A percentile compares a stretch with the other conserved stretches of the same genome.
Conservation (phyloP, 2,888 invertebrate genomes). For the Parthenolecanium corni region DNA sequence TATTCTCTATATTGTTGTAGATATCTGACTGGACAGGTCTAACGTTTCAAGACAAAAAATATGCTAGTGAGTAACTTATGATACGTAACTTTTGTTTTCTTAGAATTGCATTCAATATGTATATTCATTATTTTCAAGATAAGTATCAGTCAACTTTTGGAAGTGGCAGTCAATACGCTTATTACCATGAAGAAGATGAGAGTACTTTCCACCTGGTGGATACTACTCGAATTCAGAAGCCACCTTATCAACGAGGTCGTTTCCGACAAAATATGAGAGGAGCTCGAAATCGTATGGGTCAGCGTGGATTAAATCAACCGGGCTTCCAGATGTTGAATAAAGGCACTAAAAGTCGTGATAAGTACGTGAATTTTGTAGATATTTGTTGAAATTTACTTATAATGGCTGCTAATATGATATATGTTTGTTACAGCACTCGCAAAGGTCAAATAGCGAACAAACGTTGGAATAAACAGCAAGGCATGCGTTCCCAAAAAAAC, state of each 20-base stretch:
- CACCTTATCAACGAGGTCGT: conserved; percentile 84
- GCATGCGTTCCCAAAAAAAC: conserved; percentile 47
- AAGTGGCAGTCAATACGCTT: conserved; percentile 92
- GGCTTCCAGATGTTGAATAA: conserved; percentile 75
- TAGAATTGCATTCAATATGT: too few species aligned
- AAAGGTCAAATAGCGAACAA: conserved; percentile 51
- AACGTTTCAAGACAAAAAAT: conserved; percentile 83
- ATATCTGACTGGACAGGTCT: conserved; percentile 95
- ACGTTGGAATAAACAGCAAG: conserved; percentile 71
- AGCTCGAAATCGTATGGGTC: conserved; percentile 52
- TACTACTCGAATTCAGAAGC: conserved; percentile 76
- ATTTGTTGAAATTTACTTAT: not conserved
- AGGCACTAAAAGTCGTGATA: conserved; percentile 51
- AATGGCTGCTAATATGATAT: not conserved
- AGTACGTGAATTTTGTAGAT: conserved; percentile 30
- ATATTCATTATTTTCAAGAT: conserved; percentile 42
- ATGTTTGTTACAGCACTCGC: conserved; percentile 46
- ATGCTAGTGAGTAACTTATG: conserved; percentile 56
- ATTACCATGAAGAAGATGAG: conserved; percentile 98
- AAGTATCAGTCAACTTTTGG: conserved; percentile 89
- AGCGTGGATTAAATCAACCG: conserved; percentile 50
- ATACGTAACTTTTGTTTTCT: too few species aligned
- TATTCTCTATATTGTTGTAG: conserved; percentile 39
- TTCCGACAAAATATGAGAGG: conserved; percentile 71
- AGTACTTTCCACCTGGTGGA: conserved; percentile 97